These are phyloP conservation scores for Cassiopea andromeda DNA, from an alignment of 30 jellyfish, hydroid and myxozoan genomes.

Conservation along the genomic window DNA sequence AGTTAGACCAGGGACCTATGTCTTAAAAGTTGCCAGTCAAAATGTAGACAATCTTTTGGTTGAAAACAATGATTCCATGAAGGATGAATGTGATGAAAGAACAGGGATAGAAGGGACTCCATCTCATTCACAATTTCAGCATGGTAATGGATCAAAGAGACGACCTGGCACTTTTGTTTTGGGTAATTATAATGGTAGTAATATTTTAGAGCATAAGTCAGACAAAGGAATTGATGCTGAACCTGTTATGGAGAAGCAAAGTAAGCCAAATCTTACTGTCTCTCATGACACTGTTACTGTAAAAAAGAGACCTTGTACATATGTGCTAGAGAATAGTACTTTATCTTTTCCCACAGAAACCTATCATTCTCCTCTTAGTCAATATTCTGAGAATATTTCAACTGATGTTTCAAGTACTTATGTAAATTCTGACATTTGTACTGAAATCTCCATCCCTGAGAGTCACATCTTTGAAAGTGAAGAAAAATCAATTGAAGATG, in stretches of 20 bases:
- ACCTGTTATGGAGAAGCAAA: neutral
- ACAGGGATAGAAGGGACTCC: neutral
- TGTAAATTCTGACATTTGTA: neutral
- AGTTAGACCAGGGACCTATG: slow-evolving; percentile 33
- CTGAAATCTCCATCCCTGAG: too few relatives aligned
- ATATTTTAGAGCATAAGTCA: neutral
- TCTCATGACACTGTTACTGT: neutral
- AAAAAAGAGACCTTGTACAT: slow-evolving; percentile 18
- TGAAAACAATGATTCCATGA: neutral
- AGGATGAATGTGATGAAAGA: neutral
- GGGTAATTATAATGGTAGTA: neutral
- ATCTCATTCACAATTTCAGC: neutral
- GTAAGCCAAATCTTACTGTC: neutral
- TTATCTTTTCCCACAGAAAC: neutral
- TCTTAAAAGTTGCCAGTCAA: neutral
- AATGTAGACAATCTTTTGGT: neutral
- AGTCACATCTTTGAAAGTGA: too few relatives aligned
- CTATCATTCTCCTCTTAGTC: neutral
- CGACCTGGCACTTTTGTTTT: slow-evolving; percentile 25
- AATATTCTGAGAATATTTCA: neutral
- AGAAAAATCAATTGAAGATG: neutral
- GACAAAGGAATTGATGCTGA: neutral
- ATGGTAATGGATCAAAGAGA: neutral
- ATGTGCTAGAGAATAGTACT: neutral
- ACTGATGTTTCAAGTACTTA: neutral